Evolutionary conservation across 2,888 invertebrate genomes (phyloP).

Genomic region (Coleophora deauratella): DNA sequence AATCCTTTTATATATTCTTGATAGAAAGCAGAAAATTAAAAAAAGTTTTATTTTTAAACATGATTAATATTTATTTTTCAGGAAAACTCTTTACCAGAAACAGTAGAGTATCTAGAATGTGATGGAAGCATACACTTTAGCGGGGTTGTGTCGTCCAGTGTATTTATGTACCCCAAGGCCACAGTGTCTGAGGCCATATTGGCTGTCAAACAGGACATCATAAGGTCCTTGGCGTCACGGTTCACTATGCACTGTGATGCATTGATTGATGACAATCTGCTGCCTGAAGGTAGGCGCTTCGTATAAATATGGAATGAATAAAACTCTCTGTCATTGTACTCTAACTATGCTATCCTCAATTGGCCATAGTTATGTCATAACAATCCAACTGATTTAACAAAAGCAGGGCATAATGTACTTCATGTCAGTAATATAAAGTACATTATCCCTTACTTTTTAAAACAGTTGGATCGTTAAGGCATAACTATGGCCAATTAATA

Average conservation of each 20-base stretch:
- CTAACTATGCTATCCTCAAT: no score
- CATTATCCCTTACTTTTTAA: no score
- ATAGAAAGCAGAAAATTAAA: no score
- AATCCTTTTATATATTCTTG: no score
- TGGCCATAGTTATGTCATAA: no score
- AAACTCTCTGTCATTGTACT: no score
- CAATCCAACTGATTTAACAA: no score
- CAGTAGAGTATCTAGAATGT: constrained; percentile 71
- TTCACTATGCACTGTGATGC: constrained; percentile 96
- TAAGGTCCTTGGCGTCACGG: constrained; percentile 87
- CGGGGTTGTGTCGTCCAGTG: constrained; percentile 82
- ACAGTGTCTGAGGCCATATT: constrained; percentile 81
- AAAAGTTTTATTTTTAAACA: no score
- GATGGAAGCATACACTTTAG: constrained; percentile 81
- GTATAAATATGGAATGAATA: neutral
- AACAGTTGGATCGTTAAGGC: no score
- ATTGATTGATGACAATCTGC: constrained; percentile 84
- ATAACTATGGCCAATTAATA: no score
- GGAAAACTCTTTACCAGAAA: constrained; percentile 61
- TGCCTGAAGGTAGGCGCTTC: constrained; percentile 76
- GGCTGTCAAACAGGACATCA: constrained; percentile 87
- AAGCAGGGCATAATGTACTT: no score
- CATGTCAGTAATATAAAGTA: no score
- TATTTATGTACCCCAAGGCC: constrained; percentile 86
- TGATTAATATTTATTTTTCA: constrained; percentile 24